A percentile compares a stretch with the other conserved stretches of the same genome.
phyloP scores from a whole-genome alignment of 2,113 vertebrate genomes.

The Hypomesus transpacificus region DNA sequence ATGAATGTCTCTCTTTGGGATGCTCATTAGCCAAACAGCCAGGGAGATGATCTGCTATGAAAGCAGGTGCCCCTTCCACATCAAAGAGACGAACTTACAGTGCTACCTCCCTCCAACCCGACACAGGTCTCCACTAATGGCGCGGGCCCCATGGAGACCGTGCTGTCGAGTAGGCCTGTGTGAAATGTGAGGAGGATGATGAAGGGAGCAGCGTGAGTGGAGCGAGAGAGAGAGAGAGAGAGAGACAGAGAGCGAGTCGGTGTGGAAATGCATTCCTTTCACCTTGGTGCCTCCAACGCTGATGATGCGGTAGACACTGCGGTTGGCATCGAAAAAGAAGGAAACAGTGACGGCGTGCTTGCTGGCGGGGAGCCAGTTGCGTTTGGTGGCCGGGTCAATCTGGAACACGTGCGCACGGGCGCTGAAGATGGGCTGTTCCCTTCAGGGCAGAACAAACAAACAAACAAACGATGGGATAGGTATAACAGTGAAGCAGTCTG shows the following conservation, averaged over 20 bases:
- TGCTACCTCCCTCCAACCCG: too few relatives aligned
- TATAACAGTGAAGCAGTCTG: not conserved
- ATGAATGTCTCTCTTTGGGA: not conserved
- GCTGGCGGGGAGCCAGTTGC: constrained; percentile 94
- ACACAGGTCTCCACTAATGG: too few relatives aligned
- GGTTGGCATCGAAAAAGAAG: constrained; percentile 80
- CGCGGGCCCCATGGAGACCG: too few relatives aligned
- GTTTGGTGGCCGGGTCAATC: constrained; percentile 91
- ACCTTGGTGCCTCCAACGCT: constrained; percentile 96
- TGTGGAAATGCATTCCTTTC: constrained; percentile 9
- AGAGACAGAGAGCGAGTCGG: too few relatives aligned
- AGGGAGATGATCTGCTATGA: not conserved
- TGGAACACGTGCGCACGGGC: constrained; percentile 95
- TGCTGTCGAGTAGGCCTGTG: too few relatives aligned
- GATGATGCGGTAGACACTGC: constrained; percentile 93
- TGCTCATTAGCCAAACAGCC: not conserved
- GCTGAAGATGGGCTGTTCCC: constrained; percentile 96
- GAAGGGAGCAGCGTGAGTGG: too few relatives aligned
- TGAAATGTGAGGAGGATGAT: too few relatives aligned
- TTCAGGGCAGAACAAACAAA: constrained; percentile 42
- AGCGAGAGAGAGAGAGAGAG: too few relatives aligned
- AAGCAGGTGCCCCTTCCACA: too few relatives aligned
- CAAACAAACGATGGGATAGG: not conserved
- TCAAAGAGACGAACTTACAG: too few relatives aligned
- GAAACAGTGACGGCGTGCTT: constrained; percentile 89